Evolutionary conservation across 2,113 vertebrate species (phyloP), one percentile per base, ranked within the genome.

Genomic region (Corvus cornix): DNA sequence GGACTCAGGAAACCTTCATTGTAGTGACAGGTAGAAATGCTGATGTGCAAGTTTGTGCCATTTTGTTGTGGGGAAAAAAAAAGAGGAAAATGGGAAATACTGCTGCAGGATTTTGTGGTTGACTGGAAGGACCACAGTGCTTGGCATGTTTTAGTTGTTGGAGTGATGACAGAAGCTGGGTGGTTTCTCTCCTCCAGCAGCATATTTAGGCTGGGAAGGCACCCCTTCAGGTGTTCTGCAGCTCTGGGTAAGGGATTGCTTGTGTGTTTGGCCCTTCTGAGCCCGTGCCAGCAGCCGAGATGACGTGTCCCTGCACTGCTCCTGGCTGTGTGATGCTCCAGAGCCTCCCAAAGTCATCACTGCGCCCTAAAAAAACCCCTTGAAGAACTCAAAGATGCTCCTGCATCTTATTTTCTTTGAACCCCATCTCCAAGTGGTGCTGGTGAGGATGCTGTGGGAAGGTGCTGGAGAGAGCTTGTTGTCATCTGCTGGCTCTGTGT

Each of bases 41-140:
- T 0, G 1, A n/a, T 0, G 1, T 60, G 19, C 27, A 35, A 60
- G 26, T 44, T 23, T 8, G 13, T 68, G 21, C 28, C 2, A 7
- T 68, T 51, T 53, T 55, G 19, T 41, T 62, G 51, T 0, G 3
- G 10, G 3, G 37, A 37, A 1, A 6, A n/a, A 39, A 16, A 23
- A 16, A 28, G 37, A 58, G 20, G 6, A 85, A 62, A 39, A 22
- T 3, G 9, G 31, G 27, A 27, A 63, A 30, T n/a, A 51, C 1
- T 24, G 33, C 60, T 51, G 51, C n/a, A 7, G 17, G 13, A 4
- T 19, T 23, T 51, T 16, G 16, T 53, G 31, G 19, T 20, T 58
- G 43, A 21, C 30, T 53, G 52, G 48, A 33, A 46, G 55, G 63
- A 41, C 11, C 30, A 1, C 17, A 5, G 56, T 7, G 41, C 67